phyloP scores from a whole-genome alignment of 2,888 invertebrate genomes.

The Agrilus mali region DNA sequence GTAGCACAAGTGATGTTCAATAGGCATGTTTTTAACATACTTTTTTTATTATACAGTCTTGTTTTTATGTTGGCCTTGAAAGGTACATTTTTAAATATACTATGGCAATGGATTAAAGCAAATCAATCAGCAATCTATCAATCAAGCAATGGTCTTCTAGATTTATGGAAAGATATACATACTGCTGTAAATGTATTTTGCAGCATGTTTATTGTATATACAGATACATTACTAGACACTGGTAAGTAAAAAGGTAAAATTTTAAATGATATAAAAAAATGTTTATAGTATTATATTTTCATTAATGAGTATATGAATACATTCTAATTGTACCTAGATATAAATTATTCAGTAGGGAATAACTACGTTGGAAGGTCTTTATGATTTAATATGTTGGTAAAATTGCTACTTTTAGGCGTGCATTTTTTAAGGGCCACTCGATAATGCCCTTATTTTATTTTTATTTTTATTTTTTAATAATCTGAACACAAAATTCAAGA shows the following conservation, averaged over 20 bases:
- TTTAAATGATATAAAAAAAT: no score
- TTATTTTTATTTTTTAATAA: no score
- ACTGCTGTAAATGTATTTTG: slow-evolving; percentile 31
- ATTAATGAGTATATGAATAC: no score
- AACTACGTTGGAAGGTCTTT: no score
- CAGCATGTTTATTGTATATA: slow-evolving; percentile 34
- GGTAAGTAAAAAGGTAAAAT: slow-evolving; percentile 16
- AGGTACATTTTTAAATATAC: slow-evolving; percentile 27
- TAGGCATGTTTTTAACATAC: neutral
- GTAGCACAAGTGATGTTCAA: slow-evolving; percentile 12
- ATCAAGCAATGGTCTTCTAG: slow-evolving; percentile 22
- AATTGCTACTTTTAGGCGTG: no score
- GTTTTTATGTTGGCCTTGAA: slow-evolving; percentile 30
- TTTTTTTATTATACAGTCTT: slow-evolving; percentile 19
- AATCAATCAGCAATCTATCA: slow-evolving; percentile 21
- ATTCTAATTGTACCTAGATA: no score
- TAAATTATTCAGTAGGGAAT: no score
- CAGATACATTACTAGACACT: slow-evolving; percentile 32
- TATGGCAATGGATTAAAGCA: slow-evolving; percentile 27
- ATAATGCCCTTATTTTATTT: no score
- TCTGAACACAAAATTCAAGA: no score
- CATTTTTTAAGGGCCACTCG: no score
- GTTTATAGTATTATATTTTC: no score
- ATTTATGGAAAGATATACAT: slow-evolving; percentile 28
- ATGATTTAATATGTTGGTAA: no score